Evolutionary conservation across 2,797 vertebrate genomes (phyloP).

Genomic region (Austrolebias charrua): DNA sequence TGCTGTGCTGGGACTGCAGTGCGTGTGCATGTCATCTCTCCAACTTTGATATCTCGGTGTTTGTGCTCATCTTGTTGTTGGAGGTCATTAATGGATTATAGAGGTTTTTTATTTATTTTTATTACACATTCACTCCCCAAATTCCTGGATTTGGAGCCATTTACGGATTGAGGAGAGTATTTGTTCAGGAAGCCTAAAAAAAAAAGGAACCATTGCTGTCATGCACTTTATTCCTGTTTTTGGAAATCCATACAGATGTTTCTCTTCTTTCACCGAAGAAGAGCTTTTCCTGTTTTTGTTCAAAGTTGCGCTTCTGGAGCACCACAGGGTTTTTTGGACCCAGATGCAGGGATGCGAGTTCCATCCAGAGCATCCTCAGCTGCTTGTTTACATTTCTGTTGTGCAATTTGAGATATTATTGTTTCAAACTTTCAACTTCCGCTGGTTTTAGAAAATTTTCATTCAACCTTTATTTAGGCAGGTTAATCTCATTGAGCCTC

Average conservation of each 20-base stretch:
- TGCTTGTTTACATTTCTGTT: no score
- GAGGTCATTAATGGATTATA: slow-evolving; percentile 14
- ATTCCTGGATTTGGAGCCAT: slow-evolving; percentile 74
- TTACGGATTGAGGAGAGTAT: slow-evolving; percentile 69
- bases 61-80: slow-evolving; percentile 19
- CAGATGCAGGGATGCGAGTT: slow-evolving; percentile 19
- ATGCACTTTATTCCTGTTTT: slow-evolving; percentile 10
- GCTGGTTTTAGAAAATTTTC: slow-evolving; percentile 30
- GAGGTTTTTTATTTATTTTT: slow-evolving; percentile 22
- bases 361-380: slow-evolving; percentile 8
- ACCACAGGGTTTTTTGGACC: slow-evolving; percentile 15
- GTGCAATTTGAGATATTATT: slow-evolving; percentile 5
- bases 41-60: slow-evolving; percentile 40
- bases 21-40: slow-evolving; percentile 29
- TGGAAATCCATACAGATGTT: slow-evolving; percentile 43
- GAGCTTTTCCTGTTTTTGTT: slow-evolving; percentile 50
- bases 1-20: slow-evolving; percentile 29
- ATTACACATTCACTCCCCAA: slow-evolving; percentile 69
- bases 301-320: slow-evolving; percentile 32
- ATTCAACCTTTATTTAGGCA: no score
- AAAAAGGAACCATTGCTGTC: slow-evolving; percentile 59
- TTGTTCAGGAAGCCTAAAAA: slow-evolving; percentile 81
- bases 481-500: no score
- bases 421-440: slow-evolving; percentile 36
- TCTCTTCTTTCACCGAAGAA: slow-evolving; percentile 31